Evolutionary conservation across 1,140 invertebrate species (phyloP).

Genomic region (Achroia grisella): DNA sequence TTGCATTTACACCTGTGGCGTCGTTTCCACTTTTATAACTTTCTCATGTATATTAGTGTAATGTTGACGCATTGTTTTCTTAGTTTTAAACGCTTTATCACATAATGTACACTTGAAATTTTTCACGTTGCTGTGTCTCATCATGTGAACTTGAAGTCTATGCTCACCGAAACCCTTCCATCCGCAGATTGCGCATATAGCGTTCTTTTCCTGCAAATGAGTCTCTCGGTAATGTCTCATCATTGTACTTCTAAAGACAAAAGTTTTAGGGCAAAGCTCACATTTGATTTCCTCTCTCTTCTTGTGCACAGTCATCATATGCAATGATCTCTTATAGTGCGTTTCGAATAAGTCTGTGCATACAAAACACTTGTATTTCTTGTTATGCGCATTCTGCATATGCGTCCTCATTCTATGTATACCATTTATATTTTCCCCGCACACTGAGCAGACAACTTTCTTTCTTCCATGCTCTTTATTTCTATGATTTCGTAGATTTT

Average conservation of each 20-base stretch:
- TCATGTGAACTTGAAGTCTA: constrained; percentile 80
- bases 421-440: constrained; percentile 12
- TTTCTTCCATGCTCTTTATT: constrained; percentile 20
- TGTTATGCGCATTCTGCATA: constrained; percentile 29
- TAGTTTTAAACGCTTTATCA: constrained; percentile 83
- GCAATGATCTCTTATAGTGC: constrained; percentile 11
- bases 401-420: constrained; percentile 25
- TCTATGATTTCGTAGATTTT: constrained; percentile 20
- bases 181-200: constrained; percentile 67
- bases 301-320: constrained; percentile 19
- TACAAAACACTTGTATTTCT: constrained; percentile 26
- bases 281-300: constrained; percentile 18
- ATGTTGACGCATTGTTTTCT: constrained; percentile 85
- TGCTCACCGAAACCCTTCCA: constrained; percentile 83
- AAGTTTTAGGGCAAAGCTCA: constrained; percentile 17
- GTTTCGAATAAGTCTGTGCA: constrained; percentile 23
- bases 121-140: constrained; percentile 83
- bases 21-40: not conserved
- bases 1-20: too few relatives aligned
- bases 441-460: constrained; percentile 18
- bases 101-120: constrained; percentile 84
- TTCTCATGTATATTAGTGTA: constrained; percentile 27
- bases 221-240: constrained; percentile 19
- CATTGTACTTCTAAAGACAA: constrained; percentile 21
- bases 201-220: constrained; percentile 26